These are phyloP conservation scores for Micromussa lordhowensis DNA, from an alignment of 92 coral and sea anemone genomes.

Conservation along the genomic window DNA sequence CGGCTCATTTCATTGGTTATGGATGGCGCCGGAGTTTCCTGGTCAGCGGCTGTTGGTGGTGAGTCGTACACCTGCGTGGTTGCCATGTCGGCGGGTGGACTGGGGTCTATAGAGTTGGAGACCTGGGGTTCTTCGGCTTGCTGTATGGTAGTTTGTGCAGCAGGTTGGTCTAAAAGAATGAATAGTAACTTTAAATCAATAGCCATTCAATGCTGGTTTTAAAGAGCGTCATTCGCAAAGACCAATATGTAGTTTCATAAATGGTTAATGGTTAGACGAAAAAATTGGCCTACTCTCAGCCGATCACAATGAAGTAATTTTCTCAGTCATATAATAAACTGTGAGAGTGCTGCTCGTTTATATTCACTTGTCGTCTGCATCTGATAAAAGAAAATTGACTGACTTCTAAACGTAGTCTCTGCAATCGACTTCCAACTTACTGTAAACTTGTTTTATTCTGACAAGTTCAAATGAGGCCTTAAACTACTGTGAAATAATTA, in stretches of 20 bases:
- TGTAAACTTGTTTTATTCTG: too few relatives aligned
- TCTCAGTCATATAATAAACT: too few relatives aligned
- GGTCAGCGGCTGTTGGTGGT: constrained; percentile 56
- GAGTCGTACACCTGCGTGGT: constrained; percentile 26
- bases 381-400: too few relatives aligned
- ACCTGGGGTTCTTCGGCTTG: constrained; percentile 2
- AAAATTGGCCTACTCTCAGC: too few relatives aligned
- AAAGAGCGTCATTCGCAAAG: too few relatives aligned
- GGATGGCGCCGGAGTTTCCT: constrained; percentile 28
- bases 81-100: constrained; percentile 18
- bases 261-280: too few relatives aligned
- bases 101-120: constrained; percentile 37
- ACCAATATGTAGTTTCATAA: too few relatives aligned
- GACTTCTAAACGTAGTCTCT: too few relatives aligned
- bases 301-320: too few relatives aligned
- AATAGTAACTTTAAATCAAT: neutral
- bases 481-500: too few relatives aligned
- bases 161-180: constrained; percentile 19
- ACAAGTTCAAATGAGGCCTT: too few relatives aligned
- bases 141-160: constrained; percentile 9
- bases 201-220: neutral
- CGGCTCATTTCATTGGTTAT: constrained; percentile 34
- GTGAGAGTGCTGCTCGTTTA: neutral
- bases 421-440: too few relatives aligned
- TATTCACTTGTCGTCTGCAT: neutral